Conservation (phyloP, 2,797 vertebrate species). For the Chelmon rostratus region DNA sequence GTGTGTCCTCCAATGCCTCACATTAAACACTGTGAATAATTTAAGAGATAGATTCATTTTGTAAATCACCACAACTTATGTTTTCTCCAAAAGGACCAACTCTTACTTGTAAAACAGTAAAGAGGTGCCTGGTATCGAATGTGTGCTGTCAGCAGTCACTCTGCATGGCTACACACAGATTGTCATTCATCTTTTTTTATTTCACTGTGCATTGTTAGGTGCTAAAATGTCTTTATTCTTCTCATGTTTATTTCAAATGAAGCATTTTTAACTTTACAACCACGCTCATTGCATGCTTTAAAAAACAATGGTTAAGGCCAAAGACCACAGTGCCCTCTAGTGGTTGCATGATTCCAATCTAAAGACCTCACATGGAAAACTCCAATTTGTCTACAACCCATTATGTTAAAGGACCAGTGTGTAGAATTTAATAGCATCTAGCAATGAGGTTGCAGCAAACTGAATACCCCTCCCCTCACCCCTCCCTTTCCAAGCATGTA, state of each 20-base stretch:
- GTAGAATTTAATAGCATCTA: no score
- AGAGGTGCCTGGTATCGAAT: no score
- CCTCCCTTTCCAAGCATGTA: no score
- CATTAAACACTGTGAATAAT: neutral
- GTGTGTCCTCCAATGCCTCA: neutral
- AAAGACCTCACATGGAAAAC: neutral
- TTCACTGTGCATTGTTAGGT: neutral
- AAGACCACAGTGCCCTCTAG: neutral
- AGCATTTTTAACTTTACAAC: neutral
- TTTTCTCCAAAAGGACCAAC: neutral
- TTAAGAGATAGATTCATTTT: neutral
- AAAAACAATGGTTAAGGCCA: neutral
- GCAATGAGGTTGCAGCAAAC: no score
- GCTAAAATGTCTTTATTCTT: neutral
- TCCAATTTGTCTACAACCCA: neutral
- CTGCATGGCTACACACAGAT: neutral
- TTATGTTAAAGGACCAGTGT: no score
- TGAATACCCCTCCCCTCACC: no score
- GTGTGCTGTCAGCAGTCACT: no score
- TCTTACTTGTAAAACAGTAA: neutral
- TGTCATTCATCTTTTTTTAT: neutral
- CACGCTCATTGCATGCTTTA: neutral
- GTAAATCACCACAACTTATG: neutral
- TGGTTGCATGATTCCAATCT: neutral
- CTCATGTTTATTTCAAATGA: neutral